Evolutionary conservation across 2,888 invertebrate genomes (phyloP).

Genomic region (Eupithecia subumbrata): DNA sequence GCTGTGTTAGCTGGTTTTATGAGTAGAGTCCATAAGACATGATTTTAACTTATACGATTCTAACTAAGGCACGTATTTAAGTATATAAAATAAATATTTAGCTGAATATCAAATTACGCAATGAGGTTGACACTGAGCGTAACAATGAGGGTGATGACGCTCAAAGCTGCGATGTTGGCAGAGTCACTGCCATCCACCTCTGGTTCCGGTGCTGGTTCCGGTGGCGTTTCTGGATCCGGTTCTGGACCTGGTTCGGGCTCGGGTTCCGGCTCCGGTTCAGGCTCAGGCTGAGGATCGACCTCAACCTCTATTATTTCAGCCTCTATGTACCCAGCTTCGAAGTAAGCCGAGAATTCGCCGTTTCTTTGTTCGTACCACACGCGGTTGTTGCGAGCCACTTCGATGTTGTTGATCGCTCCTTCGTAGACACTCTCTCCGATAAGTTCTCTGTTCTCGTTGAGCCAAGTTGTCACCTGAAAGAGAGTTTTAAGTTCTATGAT

Average conservation of each 20-base stretch:
- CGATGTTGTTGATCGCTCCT: slow-evolving; percentile 55
- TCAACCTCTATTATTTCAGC: slow-evolving; percentile 46
- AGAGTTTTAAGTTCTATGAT: not conserved
- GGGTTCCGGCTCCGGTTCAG: not conserved
- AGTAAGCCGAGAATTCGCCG: slow-evolving; percentile 61
- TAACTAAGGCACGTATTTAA: not conserved
- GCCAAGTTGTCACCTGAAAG: slow-evolving; percentile 65
- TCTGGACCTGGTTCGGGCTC: not conserved
- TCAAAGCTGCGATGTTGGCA: slow-evolving; percentile 63
- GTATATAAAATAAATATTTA: not conserved
- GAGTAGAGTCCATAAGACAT: not conserved
- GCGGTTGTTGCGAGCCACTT: slow-evolving; percentile 57
- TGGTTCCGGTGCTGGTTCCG: slow-evolving; percentile 7
- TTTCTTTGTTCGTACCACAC: slow-evolving; percentile 60
- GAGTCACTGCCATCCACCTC: slow-evolving; percentile 39
- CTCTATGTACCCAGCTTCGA: slow-evolving; percentile 67
- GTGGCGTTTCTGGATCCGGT: not conserved
- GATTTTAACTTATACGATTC: not conserved
- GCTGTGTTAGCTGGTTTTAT: not conserved
- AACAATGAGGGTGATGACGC: slow-evolving; percentile 58
- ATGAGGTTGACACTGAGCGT: slow-evolving; percentile 57
- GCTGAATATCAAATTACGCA: slow-evolving; percentile 20
- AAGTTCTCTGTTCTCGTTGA: slow-evolving; percentile 51
- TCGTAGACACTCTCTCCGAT: slow-evolving; percentile 58
- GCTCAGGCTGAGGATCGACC: slow-evolving; percentile 25